Conservation (phyloP, 64 coral and sea anemone species). For the Montipora sp. region DNA sequence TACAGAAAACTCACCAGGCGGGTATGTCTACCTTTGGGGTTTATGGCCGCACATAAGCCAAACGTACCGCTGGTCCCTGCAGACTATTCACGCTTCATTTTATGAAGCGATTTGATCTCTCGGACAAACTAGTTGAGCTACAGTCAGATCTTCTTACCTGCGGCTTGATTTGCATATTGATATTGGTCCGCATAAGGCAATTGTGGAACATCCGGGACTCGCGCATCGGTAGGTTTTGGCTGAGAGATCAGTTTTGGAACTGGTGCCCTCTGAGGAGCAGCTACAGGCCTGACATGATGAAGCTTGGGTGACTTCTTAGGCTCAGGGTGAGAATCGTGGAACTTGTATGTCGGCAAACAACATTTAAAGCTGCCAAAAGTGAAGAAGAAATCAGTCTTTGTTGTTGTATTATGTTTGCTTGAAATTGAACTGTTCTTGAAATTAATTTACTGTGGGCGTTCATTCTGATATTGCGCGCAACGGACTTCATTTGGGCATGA, state of each 20-base stretch:
- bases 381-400: background rate
- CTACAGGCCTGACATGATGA: constrained; percentile 50
- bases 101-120: too few relatives aligned
- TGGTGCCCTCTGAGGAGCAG: constrained; percentile 40
- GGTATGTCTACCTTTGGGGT: too few relatives aligned
- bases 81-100: too few relatives aligned
- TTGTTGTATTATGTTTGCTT: background rate
- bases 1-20: too few relatives aligned
- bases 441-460: background rate
- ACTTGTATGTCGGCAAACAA: constrained; percentile 62
- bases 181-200: background rate
- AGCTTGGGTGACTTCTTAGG: constrained; percentile 31
- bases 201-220: background rate
- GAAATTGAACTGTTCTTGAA: background rate
- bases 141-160: background rate
- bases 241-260: constrained; percentile 18
- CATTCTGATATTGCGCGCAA: too few relatives aligned
- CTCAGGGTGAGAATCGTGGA: constrained; percentile 42
- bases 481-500: too few relatives aligned
- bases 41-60: too few relatives aligned
- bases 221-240: background rate
- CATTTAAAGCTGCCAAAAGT: constrained; percentile 50
- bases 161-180: background rate
- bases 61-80: too few relatives aligned
- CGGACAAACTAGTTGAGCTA: too few relatives aligned